Percentiles rank a stretch among this genome's conserved stretches.
These are phyloP conservation scores for Bujurquina vittata DNA, from an alignment of 2,113 vertebrate species.

Conservation along the genomic window DNA sequence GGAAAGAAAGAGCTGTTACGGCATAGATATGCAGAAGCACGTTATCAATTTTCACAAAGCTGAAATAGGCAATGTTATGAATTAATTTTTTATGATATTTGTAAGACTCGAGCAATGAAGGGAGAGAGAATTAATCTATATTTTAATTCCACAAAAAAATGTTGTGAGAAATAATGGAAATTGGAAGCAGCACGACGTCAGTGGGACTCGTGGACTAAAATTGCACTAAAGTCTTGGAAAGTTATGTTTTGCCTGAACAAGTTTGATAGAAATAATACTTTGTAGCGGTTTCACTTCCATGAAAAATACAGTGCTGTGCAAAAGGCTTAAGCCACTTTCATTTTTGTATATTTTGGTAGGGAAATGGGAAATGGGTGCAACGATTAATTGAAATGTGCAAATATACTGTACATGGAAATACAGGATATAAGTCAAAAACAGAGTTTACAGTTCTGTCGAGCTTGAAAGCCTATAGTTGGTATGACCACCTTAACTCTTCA, in stretches of 20 bases:
- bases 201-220: not conserved
- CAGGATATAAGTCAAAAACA: not conserved
- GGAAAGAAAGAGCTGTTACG: conserved; percentile 19
- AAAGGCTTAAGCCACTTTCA: not conserved
- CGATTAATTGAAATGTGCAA: not conserved
- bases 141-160: conserved; percentile 22
- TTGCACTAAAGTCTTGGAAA: not conserved
- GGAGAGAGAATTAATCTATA: conserved; percentile 20
- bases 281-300: not conserved
- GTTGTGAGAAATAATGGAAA: conserved; percentile 20
- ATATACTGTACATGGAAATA: not conserved
- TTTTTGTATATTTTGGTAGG: not conserved
- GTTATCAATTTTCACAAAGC: conserved; percentile 53
- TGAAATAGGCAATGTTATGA: conserved; percentile 11
- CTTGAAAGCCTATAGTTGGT: not conserved
- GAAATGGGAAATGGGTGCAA: not conserved
- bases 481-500: not conserved
- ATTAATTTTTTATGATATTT: conserved; percentile 35
- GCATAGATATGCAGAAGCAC: conserved; percentile 37
- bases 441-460: not conserved
- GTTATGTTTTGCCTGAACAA: conserved; percentile 6
- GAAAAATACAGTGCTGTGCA: not conserved
- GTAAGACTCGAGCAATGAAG: conserved; percentile 2
- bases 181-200: conserved; percentile 2
- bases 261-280: not conserved